A percentile compares a stretch with the other conserved stretches of the same genome.
Conservation (phyloP, 2,888 invertebrate genomes). For the Bhutanitis thaidina region DNA sequence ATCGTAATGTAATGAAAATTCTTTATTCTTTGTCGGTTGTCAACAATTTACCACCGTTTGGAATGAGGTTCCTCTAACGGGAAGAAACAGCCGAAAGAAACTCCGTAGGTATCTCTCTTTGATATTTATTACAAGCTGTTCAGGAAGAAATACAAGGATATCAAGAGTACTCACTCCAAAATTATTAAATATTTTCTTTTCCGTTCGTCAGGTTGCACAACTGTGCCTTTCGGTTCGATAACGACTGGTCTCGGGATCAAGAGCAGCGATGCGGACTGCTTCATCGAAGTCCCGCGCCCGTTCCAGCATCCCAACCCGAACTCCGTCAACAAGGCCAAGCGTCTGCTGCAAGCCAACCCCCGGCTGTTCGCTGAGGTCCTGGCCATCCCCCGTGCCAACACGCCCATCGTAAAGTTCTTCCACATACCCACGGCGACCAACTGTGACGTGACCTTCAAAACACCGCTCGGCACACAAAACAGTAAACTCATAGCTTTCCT, state of each 20-base stretch:
- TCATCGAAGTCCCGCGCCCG: constrained; percentile 65
- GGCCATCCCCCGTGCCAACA: constrained; percentile 85
- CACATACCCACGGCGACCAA: constrained; percentile 81
- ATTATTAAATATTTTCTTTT: no score
- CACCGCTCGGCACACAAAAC: constrained; percentile 84
- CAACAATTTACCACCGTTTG: no score
- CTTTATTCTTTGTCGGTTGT: no score
- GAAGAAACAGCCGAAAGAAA: no score
- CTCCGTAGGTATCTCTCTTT: no score
- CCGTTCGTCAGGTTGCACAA: constrained; percentile 48
- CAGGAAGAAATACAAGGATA: no score
- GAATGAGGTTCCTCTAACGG: no score
- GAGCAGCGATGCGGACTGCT: constrained; percentile 87
- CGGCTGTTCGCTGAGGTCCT: constrained; percentile 76
- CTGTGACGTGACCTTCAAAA: constrained; percentile 87
- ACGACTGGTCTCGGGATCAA: constrained; percentile 85
- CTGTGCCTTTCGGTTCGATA: constrained; percentile 85
- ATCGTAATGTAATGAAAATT: no score
- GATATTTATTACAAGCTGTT: no score
- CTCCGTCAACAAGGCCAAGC: constrained; percentile 50
- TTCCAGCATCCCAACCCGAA: constrained; percentile 30
- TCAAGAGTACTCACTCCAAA: no score
- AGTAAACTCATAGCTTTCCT: constrained; percentile 82
- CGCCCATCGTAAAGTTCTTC: constrained; percentile 88
- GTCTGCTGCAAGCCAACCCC: constrained; percentile 53